These are phyloP conservation scores for Sphaerophoria rueppellii DNA, from an alignment of 2,888 invertebrate genomes.

Conservation along the genomic window DNA sequence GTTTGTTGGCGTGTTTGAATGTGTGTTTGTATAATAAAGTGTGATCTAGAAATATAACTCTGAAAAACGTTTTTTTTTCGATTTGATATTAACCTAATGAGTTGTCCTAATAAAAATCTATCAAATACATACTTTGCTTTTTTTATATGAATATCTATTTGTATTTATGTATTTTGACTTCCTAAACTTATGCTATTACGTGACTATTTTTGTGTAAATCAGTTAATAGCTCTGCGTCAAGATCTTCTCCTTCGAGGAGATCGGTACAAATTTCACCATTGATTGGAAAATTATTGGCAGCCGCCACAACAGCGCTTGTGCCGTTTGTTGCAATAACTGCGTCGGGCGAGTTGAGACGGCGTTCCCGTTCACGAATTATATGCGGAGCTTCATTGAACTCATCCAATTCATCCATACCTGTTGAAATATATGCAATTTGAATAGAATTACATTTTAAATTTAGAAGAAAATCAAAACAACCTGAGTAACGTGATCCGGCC, in stretches of 20 bases:
- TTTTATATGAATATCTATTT: slow-evolving; percentile 37
- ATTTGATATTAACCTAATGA: slow-evolving; percentile 47
- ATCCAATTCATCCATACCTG: slow-evolving; percentile 91
- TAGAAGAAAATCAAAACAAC: slow-evolving; percentile 76
- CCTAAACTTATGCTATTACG: slow-evolving; percentile 80
- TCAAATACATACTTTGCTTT: slow-evolving; percentile 39
- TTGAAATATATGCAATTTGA: neutral
- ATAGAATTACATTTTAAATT: neutral
- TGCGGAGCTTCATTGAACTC: slow-evolving; percentile 96
- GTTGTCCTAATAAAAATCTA: slow-evolving; percentile 63
- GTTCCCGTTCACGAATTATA: slow-evolving; percentile 84
- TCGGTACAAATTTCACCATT: slow-evolving; percentile 80
- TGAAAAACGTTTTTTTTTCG: slow-evolving; percentile 12
- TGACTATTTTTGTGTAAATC: slow-evolving; percentile 82
- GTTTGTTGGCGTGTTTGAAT: slow-evolving; percentile 7
- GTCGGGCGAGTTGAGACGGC: slow-evolving; percentile 79
- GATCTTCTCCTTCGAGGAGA: slow-evolving; percentile 80
- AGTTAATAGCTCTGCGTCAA: slow-evolving; percentile 81
- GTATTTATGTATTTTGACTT: slow-evolving; percentile 18
- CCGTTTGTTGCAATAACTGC: slow-evolving; percentile 76
- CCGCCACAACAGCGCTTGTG: slow-evolving; percentile 68
- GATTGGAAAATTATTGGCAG: slow-evolving; percentile 74
- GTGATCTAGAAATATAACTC: slow-evolving; percentile 18
- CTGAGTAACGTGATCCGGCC: slow-evolving; percentile 87
- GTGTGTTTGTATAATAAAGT: slow-evolving; percentile 14